Base-by-base conservation (phyloP, 1,140 invertebrate species). In the Pentalonia nigronervosa region DNA sequence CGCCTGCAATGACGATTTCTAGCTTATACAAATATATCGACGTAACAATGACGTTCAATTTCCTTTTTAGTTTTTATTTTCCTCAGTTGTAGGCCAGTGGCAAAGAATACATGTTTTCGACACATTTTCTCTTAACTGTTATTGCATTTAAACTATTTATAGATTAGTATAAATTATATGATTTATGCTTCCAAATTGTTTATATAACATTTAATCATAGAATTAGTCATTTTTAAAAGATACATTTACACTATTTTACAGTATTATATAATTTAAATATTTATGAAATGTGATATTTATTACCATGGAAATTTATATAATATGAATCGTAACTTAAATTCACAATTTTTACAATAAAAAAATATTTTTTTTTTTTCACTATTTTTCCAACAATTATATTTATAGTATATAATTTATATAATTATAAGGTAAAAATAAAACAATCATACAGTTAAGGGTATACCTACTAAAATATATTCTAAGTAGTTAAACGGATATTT, bases 11-110 rank as follows among this genome's bases (percentile, higher is more conserved):
- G 83, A 84, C 41, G 84, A 47, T 45, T 87, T 87, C 84, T 87
- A 87, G 30, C 60, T 76, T 47, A 48, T 87, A 87, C 84, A 87
- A 87, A 87, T 87, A 87, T 87, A 88, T n/a, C n/a, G 30, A 20
- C 86, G 86, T 48, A 76, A 76, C 60, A n/a, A 76, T n/a, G n/a
- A n/a, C 60, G 60, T 23, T 76, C n/a, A n/a, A 34, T 76, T 67
- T 67, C 30, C 30, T n/a, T 67, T 67, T 67, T n/a, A n/a, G 60
- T 9, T 67, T 60, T 76, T 76, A 76, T 76, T 76, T 76, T 76
- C 60, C 30, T 76, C n/a, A 17, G 60, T 34, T 1, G 60, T 30
- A 76, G n/a, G 60, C 60, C 60, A n/a, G 60, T 76, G 11, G 60
- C 30, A 34, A 17, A 34, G 60, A n/a, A 76, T 76, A 76, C 0